These are phyloP conservation scores for Conus ventricosus DNA, from an alignment of 1,140 invertebrate species.

Conservation along the genomic window DNA sequence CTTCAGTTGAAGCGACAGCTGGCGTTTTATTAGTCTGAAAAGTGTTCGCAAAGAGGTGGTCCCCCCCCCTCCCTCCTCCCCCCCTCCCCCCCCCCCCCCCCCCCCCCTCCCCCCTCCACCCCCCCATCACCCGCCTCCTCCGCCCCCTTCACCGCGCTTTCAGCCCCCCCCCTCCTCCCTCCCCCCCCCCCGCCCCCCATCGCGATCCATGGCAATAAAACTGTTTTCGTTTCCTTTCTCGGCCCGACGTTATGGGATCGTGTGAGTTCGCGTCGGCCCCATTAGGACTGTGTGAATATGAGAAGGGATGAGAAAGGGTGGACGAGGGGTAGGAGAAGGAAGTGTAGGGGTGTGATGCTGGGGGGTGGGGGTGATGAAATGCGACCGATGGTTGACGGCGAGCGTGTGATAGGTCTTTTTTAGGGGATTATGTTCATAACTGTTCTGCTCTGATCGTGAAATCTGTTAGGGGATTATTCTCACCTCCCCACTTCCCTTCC, in stretches of 20 bases:
- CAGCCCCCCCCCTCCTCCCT: no score
- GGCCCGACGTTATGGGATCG: neutral
- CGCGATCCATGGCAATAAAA: neutral
- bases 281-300: no score
- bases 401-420: neutral
- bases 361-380: no score
- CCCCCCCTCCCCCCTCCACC: neutral
- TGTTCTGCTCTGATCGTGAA: neutral
- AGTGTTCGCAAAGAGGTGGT: neutral
- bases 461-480: neutral
- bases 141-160: no score
- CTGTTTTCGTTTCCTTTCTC: neutral
- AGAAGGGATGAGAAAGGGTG: no score
- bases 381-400: no score
- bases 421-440: neutral
- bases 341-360: no score
- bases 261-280: neutral
- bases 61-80: neutral
- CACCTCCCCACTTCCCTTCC: neutral
- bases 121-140: neutral
- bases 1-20: neutral
- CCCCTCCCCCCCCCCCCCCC: no score
- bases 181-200: neutral
- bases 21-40: neutral
- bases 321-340: no score